A percentile compares a stretch with the other conserved stretches of the same genome.
Evolutionary conservation across 2,113 vertebrate species (phyloP).

Genomic region (Lepisosteus oculatus): DNA sequence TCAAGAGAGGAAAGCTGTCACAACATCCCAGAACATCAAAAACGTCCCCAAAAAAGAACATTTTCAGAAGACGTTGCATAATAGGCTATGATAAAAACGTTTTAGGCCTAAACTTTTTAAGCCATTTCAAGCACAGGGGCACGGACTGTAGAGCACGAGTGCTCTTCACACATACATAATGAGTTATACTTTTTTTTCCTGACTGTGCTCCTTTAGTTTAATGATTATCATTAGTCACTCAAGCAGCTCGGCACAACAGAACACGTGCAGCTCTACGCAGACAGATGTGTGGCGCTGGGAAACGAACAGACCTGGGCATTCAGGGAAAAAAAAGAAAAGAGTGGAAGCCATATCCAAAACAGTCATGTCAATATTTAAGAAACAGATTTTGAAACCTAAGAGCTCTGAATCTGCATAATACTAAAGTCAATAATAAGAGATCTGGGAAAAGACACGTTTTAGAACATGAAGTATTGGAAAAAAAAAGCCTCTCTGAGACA

Average conservation of each 20-base stretch:
- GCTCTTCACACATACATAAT: background rate
- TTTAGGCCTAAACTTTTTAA: background rate
- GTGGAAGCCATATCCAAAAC: too few relatives aligned
- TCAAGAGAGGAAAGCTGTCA: too few relatives aligned
- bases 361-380: background rate
- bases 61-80: too few relatives aligned
- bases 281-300: background rate
- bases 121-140: background rate
- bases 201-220: background rate
- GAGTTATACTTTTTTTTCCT: background rate
- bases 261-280: background rate
- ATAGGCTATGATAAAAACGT: too few relatives aligned
- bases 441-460: background rate
- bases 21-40: too few relatives aligned
- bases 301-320: background rate
- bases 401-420: too few relatives aligned
- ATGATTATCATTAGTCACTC: constrained; percentile 12
- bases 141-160: background rate
- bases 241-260: background rate
- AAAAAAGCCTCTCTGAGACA: background rate
- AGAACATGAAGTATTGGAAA: too few relatives aligned
- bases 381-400: too few relatives aligned
- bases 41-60: too few relatives aligned
- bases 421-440: background rate
- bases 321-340: background rate